phyloP scores from a whole-genome alignment of 2,888 invertebrate species.

The Spatulosminthurus flaviceps region DNA sequence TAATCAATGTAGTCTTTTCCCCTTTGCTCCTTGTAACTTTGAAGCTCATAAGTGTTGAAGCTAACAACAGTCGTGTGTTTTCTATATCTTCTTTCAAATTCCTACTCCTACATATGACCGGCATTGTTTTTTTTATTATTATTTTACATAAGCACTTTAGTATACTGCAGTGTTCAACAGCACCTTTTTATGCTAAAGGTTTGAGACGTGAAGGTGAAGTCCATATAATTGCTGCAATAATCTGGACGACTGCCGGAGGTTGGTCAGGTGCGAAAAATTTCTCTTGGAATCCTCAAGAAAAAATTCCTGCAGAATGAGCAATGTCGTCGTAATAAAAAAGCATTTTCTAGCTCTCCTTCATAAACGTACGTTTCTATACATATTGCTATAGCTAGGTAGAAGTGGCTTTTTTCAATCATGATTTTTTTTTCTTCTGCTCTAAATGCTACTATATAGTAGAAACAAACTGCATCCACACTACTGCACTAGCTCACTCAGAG shows the following conservation, averaged over 20 bases:
- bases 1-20: slow-evolving; percentile 13
- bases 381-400: too few relatives aligned
- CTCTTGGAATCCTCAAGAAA: neutral
- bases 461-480: too few relatives aligned
- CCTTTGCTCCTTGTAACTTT: too few relatives aligned
- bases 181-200: neutral
- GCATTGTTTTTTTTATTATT: neutral
- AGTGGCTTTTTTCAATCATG: too few relatives aligned
- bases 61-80: neutral
- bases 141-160: neutral
- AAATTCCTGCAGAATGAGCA: slow-evolving; percentile 7
- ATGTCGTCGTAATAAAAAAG: too few relatives aligned
- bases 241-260: slow-evolving; percentile 36
- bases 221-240: neutral
- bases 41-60: neutral
- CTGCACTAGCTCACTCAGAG: too few relatives aligned
- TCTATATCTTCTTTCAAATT: neutral
- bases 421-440: too few relatives aligned
- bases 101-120: slow-evolving; percentile 15
- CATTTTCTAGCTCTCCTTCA: too few relatives aligned
- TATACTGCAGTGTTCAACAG: neutral
- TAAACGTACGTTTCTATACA: too few relatives aligned
- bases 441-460: too few relatives aligned
- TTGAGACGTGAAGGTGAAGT: slow-evolving; percentile 26
- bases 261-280: slow-evolving; percentile 45